phyloP scores from a whole-genome alignment of 2,113 vertebrate genomes.

The Copsychus sechellarum region DNA sequence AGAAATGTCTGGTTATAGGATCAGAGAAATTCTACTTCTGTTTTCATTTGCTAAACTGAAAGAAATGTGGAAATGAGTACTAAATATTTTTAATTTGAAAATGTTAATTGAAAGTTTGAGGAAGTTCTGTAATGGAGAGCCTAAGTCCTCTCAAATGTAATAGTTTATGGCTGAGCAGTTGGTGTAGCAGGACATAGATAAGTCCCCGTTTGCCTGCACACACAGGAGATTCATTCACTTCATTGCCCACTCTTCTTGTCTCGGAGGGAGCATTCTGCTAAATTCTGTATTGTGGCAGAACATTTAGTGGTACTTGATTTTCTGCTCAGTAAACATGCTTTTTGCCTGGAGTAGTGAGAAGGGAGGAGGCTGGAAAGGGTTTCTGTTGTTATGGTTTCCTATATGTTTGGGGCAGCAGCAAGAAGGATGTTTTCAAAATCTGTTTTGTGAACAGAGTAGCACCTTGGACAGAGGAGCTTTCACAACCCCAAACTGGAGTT shows the following conservation, averaged over 20 bases:
- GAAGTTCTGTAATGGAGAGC: background rate
- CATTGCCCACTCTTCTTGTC: background rate
- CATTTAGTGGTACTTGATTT: background rate
- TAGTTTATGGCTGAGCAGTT: background rate
- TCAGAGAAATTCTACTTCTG: background rate
- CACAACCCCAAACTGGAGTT: background rate
- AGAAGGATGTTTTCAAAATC: background rate
- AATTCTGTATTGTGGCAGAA: background rate
- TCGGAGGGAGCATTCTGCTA: background rate
- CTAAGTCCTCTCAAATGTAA: background rate
- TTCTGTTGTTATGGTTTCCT: background rate
- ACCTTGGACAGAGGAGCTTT: slow-evolving; percentile 31
- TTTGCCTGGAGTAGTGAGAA: background rate
- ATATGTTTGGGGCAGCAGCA: background rate
- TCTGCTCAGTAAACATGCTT: background rate
- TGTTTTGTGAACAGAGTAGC: background rate
- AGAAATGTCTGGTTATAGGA: background rate
- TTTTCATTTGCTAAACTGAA: background rate
- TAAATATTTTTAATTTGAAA: background rate
- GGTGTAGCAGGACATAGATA: background rate
- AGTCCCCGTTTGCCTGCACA: background rate
- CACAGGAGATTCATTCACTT: background rate
- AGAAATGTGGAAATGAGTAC: background rate
- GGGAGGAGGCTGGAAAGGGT: background rate
- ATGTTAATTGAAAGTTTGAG: background rate